Evolutionary conservation across 2,113 vertebrate species (phyloP).

Genomic region (Nycticryphes semicollaris): DNA sequence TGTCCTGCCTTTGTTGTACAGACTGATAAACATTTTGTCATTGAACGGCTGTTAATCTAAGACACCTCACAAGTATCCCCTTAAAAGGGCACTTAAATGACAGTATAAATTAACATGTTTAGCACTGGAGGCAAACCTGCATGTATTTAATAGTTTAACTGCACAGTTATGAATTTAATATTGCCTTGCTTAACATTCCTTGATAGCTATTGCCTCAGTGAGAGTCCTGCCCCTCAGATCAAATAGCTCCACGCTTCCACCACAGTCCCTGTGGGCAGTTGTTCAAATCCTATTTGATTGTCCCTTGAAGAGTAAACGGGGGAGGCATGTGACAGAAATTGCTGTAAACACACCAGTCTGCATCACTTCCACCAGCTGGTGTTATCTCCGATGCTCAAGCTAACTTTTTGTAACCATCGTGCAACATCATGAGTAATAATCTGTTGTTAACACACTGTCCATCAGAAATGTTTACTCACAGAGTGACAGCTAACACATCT

Average conservation of each 20-base stretch:
- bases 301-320: background rate
- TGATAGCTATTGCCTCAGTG: background rate
- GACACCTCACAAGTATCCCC: background rate
- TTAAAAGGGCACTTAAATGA: background rate
- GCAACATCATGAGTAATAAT: constrained; percentile 55
- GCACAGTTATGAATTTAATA: background rate
- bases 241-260: background rate
- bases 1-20: background rate
- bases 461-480: constrained; percentile 70
- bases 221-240: background rate
- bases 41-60: background rate
- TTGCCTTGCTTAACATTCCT: background rate
- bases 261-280: background rate
- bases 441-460: constrained; percentile 69
- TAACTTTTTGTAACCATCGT: constrained; percentile 35
- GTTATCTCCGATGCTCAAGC: constrained; percentile 50
- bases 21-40: background rate
- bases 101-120: background rate
- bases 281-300: background rate
- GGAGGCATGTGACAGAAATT: background rate
- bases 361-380: constrained; percentile 9
- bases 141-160: background rate
- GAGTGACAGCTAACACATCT: constrained; percentile 68
- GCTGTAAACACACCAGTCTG: constrained; percentile 15
- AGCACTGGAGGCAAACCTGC: background rate